phyloP scores from a whole-genome alignment of 2,113 vertebrate species.

The Campylorhamphus procurvoides region DNA sequence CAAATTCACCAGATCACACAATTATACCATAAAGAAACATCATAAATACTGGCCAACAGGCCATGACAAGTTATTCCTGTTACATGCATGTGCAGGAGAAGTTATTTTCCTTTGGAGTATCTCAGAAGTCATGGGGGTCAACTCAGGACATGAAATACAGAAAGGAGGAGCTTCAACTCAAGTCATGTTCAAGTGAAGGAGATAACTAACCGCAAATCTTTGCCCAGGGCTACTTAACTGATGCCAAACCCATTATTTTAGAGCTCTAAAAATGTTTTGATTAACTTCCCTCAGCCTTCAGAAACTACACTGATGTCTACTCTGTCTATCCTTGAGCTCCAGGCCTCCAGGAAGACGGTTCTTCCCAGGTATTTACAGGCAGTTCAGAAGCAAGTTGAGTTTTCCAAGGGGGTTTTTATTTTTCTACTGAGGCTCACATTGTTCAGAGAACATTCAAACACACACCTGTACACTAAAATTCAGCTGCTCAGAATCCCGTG shows the following conservation, averaged over 20 bases:
- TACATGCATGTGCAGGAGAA: slow-evolving; percentile 11
- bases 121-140: slow-evolving; percentile 9
- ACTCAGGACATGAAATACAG: slow-evolving; percentile 18
- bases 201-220: slow-evolving; percentile 30
- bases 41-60: slow-evolving; percentile 6
- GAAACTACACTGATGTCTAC: background rate
- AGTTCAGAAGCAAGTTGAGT: background rate
- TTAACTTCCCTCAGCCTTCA: background rate
- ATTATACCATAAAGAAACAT: background rate
- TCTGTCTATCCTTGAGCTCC: background rate
- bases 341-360: background rate
- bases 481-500: background rate
- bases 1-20: background rate
- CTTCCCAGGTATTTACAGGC: background rate
- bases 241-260: background rate
- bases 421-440: background rate
- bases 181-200: background rate
- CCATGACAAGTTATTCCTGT: background rate
- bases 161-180: background rate
- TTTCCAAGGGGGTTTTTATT: background rate
- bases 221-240: background rate
- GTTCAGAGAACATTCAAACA: background rate
- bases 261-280: background rate
- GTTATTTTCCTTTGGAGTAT: background rate
- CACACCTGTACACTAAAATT: background rate